phyloP scores from a whole-genome alignment of 2,113 vertebrate species.

The Clarias gariepinus region DNA sequence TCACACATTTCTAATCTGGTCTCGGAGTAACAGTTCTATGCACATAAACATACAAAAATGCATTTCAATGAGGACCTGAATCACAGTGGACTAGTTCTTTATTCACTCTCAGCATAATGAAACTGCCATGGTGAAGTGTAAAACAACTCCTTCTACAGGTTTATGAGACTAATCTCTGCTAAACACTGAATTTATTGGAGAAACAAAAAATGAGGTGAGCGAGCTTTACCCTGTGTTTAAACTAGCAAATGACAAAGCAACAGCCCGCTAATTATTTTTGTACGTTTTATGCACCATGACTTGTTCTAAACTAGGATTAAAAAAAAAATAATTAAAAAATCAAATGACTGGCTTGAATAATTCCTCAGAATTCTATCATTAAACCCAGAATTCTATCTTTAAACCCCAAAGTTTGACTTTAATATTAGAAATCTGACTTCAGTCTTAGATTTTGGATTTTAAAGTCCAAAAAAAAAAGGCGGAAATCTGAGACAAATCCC shows the following conservation, averaged over 20 bases:
- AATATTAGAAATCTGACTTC: too few species aligned
- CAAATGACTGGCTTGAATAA: background rate
- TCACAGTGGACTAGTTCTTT: background rate
- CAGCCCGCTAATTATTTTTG: background rate
- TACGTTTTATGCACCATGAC: background rate
- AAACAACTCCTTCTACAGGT: background rate
- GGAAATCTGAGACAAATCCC: too few species aligned
- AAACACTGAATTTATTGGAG: background rate
- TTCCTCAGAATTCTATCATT: too few species aligned
- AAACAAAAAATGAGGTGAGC: background rate
- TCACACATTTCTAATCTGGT: background rate
- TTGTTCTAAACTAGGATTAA: background rate
- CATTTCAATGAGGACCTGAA: conserved; percentile 10
- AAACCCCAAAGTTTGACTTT: too few species aligned
- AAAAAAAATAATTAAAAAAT: background rate
- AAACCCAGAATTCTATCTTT: too few species aligned
- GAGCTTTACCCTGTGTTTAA: background rate
- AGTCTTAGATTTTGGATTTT: too few species aligned
- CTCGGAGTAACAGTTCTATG: background rate
- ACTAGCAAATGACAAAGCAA: background rate
- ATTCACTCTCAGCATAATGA: background rate
- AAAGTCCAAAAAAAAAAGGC: too few species aligned
- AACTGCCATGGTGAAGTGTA: background rate
- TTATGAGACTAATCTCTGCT: background rate
- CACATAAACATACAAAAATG: background rate